phyloP scores from a whole-genome alignment of 2,888 invertebrate species.

The Ornithoptera priamus region DNA sequence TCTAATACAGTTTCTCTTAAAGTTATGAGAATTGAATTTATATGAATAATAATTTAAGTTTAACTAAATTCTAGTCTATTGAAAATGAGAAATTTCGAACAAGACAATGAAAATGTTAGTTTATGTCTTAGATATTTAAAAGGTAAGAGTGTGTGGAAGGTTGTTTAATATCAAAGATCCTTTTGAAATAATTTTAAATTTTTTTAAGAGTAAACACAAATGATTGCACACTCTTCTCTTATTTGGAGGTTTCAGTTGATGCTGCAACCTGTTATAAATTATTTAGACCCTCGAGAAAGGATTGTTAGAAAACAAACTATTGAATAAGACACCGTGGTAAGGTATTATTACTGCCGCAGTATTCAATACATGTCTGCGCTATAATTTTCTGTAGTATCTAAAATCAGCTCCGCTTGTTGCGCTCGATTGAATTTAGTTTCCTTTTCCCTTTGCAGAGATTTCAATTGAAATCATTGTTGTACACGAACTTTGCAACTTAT shows the following conservation, averaged over 20 bases:
- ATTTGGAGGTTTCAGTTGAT: neutral
- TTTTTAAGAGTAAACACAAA: neutral
- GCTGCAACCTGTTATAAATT: neutral
- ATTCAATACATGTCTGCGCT: conserved; percentile 29
- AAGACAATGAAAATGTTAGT: neutral
- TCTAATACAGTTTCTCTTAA: conserved; percentile 13
- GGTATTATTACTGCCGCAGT: conserved; percentile 9
- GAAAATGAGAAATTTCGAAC: neutral
- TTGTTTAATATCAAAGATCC: no score
- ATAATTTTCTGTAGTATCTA: conserved; percentile 30
- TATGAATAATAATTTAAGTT: neutral
- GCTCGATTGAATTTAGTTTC: conserved; percentile 30
- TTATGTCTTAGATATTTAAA: no score
- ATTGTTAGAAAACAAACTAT: conserved; percentile 12
- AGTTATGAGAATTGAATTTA: conserved; percentile 13
- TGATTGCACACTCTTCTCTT: neutral
- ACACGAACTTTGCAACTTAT: conserved; percentile 27
- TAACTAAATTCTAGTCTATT: no score
- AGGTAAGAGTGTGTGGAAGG: no score
- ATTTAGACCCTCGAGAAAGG: neutral
- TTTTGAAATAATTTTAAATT: neutral
- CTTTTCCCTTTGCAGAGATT: conserved; percentile 29
- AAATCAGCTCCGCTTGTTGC: conserved; percentile 31
- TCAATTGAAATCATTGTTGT: conserved; percentile 31
- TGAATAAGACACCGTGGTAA: conserved; percentile 15